Conservation (phyloP, 2,888 invertebrate species). For the Oligia latruncula region DNA sequence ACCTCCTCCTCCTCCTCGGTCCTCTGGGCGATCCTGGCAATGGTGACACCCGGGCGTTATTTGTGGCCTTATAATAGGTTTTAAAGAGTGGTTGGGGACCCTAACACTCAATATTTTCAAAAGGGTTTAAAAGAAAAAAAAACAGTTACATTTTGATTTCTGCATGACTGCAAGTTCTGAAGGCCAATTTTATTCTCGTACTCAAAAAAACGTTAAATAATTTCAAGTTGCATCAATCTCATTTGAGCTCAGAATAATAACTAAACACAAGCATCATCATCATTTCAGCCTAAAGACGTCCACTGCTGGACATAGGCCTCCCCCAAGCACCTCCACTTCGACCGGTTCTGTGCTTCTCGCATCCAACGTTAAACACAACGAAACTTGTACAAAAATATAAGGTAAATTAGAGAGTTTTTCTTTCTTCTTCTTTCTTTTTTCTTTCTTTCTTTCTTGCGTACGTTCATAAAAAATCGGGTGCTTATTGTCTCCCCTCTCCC, state of each 20-base stretch:
- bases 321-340: too few species aligned
- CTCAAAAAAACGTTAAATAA: not conserved
- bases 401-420: not conserved
- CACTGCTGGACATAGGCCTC: too few species aligned
- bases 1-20: accelerated
- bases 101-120: not conserved
- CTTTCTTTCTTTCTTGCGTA: not conserved
- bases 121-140: too few species aligned
- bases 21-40: too few species aligned
- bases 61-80: not conserved
- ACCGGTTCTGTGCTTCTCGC: too few species aligned
- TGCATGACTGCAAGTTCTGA: not conserved
- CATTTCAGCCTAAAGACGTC: too few species aligned
- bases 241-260: not conserved
- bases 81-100: not conserved
- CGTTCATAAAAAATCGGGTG: not conserved
- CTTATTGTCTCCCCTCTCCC: too few species aligned
- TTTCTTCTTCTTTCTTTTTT: too few species aligned
- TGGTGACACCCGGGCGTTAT: not conserved
- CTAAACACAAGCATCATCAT: not conserved
- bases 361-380: too few species aligned
- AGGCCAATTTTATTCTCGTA: not conserved
- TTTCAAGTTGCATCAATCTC: not conserved
- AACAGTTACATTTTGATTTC: not conserved
- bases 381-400: too few species aligned